A percentile compares a stretch with the other conserved stretches of the same genome.
Evolutionary conservation across 53 echinoderm and acorn worm genomes (phyloP).

Genomic region (Echinarachnius parma): DNA sequence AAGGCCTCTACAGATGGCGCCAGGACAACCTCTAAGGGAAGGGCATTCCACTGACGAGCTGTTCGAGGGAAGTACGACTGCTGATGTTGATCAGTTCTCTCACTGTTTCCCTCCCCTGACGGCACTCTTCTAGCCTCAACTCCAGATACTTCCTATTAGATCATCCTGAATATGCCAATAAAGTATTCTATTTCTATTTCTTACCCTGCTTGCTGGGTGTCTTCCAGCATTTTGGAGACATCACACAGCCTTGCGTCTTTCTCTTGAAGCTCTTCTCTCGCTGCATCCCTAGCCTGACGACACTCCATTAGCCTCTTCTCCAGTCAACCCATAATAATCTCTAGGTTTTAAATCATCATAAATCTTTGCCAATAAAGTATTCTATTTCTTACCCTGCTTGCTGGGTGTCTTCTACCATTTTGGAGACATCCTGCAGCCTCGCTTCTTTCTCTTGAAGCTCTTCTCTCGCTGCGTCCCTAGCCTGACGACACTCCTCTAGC

Average conservation of each 20-base stretch:
- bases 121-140: slow-evolving; percentile 16
- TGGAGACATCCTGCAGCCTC: slow-evolving; percentile 38
- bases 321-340: too few species aligned
- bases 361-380: neutral
- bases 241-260: slow-evolving; percentile 47
- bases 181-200: slow-evolving; percentile 6
- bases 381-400: slow-evolving; percentile 63
- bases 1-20: too few species aligned
- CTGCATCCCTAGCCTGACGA: slow-evolving; percentile 33
- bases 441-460: slow-evolving; percentile 43
- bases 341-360: too few species aligned
- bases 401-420: slow-evolving; percentile 58
- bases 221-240: slow-evolving; percentile 43
- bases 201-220: slow-evolving; percentile 70
- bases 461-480: slow-evolving; percentile 44
- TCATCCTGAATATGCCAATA: neutral
- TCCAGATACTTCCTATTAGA: too few species aligned
- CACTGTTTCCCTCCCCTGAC: slow-evolving; percentile 15
- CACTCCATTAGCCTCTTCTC: slow-evolving; percentile 54
- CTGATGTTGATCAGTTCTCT: too few species aligned
- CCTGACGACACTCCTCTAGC: slow-evolving; percentile 28
- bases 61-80: too few species aligned
- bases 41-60: too few species aligned
- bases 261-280: slow-evolving; percentile 42
- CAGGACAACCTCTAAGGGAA: too few species aligned